These are phyloP conservation scores for Lucifuga dentata DNA, from an alignment of 2,113 vertebrate species.

Conservation along the genomic window DNA sequence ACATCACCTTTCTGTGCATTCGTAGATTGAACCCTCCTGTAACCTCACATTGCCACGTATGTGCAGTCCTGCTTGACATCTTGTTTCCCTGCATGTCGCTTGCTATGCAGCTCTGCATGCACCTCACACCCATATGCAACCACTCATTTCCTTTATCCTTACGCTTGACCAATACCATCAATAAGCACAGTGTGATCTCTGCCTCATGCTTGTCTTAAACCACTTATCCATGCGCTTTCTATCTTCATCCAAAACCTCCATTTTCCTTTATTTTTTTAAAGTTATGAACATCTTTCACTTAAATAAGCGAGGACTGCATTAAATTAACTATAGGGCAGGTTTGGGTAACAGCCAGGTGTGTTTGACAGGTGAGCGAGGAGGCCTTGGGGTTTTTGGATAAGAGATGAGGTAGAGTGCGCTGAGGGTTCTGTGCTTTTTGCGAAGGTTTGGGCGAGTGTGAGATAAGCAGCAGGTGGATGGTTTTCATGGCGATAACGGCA, in stretches of 20 bases:
- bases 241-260: background rate
- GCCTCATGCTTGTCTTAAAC: background rate
- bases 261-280: background rate
- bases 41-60: background rate
- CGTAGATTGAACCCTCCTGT: background rate
- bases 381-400: slow-evolving; percentile 71
- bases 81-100: slow-evolving; percentile 25
- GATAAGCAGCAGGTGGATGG: slow-evolving; percentile 70
- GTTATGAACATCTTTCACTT: background rate
- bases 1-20: background rate
- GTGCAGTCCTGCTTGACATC: slow-evolving; percentile 14
- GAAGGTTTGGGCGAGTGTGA: slow-evolving; percentile 40
- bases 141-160: slow-evolving; percentile 4
- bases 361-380: slow-evolving; percentile 44
- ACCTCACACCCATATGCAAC: slow-evolving; percentile 5
- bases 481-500: slow-evolving; percentile 60
- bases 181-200: background rate
- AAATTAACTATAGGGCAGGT: slow-evolving; percentile 12
- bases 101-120: slow-evolving; percentile 2
- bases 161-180: background rate
- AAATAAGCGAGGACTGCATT: background rate
- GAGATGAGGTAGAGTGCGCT: background rate
- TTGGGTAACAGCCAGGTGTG: slow-evolving; percentile 39
- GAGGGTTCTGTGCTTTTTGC: slow-evolving; percentile 35
- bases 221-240: background rate